Conservation (phyloP, 2,797 vertebrate genomes). For the Neoniphon sammara region DNA sequence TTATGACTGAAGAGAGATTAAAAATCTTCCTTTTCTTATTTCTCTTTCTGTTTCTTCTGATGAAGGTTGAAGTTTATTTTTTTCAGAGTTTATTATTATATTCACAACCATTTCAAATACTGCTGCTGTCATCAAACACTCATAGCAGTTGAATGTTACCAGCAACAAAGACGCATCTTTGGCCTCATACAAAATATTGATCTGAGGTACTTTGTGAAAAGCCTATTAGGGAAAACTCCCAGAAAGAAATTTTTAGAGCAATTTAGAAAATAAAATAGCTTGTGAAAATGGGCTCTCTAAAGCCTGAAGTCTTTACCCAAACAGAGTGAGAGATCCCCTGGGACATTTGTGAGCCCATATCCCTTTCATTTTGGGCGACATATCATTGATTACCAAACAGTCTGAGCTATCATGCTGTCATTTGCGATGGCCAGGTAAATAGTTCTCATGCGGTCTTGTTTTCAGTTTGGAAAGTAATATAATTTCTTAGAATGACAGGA, state of each 20-base stretch:
- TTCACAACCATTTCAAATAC: neutral
- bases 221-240: no score
- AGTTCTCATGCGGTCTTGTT: constrained; percentile 24
- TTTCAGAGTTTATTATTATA: neutral
- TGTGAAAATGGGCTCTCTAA: neutral
- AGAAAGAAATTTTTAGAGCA: neutral
- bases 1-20: no score
- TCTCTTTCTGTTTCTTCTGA: neutral
- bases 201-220: neutral
- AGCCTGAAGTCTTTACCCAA: constrained; percentile 12
- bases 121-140: neutral
- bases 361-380: constrained; percentile 35
- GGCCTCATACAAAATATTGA: neutral
- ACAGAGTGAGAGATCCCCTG: constrained; percentile 8
- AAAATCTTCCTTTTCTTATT: neutral
- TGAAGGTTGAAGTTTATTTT: neutral
- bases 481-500: constrained; percentile 2
- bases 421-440: constrained; percentile 32
- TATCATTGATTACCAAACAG: constrained; percentile 43
- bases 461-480: constrained; percentile 25
- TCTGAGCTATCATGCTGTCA: constrained; percentile 19
- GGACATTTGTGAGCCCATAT: constrained; percentile 2
- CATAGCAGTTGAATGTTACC: neutral
- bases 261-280: constrained; percentile 9
- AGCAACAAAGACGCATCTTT: neutral